These are phyloP conservation scores for Pangasius mekongensis DNA, from an alignment of 2,797 vertebrate genomes.

Conservation along the genomic window DNA sequence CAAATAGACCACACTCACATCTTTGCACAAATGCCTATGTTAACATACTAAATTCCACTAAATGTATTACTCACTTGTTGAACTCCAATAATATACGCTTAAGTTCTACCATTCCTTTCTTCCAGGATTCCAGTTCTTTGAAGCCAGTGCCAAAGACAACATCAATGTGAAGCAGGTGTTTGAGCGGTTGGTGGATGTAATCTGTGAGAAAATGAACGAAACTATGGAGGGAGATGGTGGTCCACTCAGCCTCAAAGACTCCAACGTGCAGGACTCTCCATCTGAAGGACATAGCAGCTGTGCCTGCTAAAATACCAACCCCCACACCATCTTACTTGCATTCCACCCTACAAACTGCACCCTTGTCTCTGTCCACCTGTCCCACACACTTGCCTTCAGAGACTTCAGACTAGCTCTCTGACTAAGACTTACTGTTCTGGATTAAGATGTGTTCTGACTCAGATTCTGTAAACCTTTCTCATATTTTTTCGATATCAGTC, in stretches of 20 bases:
- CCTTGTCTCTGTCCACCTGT: not conserved
- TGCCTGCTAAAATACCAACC: slow-evolving; percentile 70
- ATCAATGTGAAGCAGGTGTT: slow-evolving; percentile 92
- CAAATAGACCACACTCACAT: not conserved
- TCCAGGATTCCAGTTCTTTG: slow-evolving; percentile 89
- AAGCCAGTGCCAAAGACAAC: slow-evolving; percentile 91
- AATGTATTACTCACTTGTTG: not conserved
- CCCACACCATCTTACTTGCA: not conserved
- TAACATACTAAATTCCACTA: not conserved
- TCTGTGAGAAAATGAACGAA: slow-evolving; percentile 93
- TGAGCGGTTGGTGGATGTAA: slow-evolving; percentile 86
- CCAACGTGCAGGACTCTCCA: slow-evolving; percentile 71
- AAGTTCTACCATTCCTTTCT: not conserved
- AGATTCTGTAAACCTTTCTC: not conserved
- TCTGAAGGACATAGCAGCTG: slow-evolving; percentile 75
- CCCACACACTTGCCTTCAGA: not conserved
- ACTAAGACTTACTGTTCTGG: not conserved
- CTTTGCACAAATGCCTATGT: not conserved
- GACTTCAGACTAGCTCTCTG: slow-evolving; percentile 6
- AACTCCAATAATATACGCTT: not conserved
- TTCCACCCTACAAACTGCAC: not conserved
- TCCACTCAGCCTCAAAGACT: slow-evolving; percentile 71
- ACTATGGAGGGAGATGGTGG: slow-evolving; percentile 77
- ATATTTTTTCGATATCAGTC: not conserved
- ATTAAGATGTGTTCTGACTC: not conserved